Evolutionary conservation across 37 sponge, comb jelly and placozoan species (phyloP), one percentile per base, ranked within the genome.

Genomic region (Axinella damicornis): DNA sequence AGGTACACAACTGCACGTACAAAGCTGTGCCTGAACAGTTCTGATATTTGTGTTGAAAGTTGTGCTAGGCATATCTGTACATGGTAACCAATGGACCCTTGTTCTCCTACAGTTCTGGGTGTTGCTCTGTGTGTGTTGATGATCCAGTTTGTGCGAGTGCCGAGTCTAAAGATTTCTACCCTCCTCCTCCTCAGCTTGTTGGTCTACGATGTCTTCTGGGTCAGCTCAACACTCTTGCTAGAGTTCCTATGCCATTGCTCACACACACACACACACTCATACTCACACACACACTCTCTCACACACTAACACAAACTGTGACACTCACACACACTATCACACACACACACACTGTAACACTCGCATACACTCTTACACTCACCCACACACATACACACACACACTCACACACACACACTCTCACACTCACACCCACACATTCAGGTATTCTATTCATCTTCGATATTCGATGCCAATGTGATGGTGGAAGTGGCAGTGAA

Each of bases 121-220:
- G 71, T 58, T 32, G 80, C 87, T 14, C 31, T 92, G 53, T 57
- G 73, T 38, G 85, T 89, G 76, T 59, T 88, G 41, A 93, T 93
- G 93, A 75, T 93, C 39, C 80, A 84, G 55, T 85, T 80, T 30
- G 57, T 93, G 1, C 56, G 89, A 41, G 77, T 93, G 20, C 87
- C 93, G 22, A 93, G 86, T 59, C 65, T 93, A 12, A 80, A 82
- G 64, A 70, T 88, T 22, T 79, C 93, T 33, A 80, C 93, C 2
- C 46, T 84, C 38, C 89, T 93, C 18, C 81, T 93, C 0, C 25
- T 84, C 0, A 80, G 71, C 12, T 81, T 93, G 5, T 78, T 93
- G 35, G 35, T 89, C 53, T 93, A 93, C 35, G 93, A 93, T 76
- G 83, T 93, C 24, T 93, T 89, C 62, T 93, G 93, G 93, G 89